A percentile compares a stretch with the other conserved stretches of the same genome.
Conservation (phyloP, 2,113 vertebrate species). For the Misgurnus anguillicaudatus region DNA sequence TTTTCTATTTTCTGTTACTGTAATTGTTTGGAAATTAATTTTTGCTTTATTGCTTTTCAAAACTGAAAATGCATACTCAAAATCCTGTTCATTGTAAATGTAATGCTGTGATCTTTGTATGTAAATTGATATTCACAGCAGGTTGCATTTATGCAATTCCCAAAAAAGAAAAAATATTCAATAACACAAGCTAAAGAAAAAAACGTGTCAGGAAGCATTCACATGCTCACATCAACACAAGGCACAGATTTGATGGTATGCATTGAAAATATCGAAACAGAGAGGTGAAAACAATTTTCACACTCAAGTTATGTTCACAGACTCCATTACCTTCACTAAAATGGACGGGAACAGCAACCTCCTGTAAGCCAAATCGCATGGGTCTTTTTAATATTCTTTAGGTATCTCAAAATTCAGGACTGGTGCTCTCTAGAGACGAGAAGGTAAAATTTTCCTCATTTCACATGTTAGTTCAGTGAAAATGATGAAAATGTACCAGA, state of each 20-base stretch:
- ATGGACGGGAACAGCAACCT: not conserved
- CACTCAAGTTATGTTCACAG: slow-evolving; percentile 8
- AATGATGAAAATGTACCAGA: slow-evolving; percentile 1
- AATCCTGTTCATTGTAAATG: not conserved
- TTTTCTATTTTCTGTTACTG: too few relatives aligned
- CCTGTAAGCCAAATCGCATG: not conserved
- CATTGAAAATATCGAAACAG: slow-evolving; percentile 30
- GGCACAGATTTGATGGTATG: slow-evolving; percentile 15
- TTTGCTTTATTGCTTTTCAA: too few relatives aligned
- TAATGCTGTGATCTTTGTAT: not conserved
- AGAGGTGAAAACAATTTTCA: slow-evolving; percentile 37
- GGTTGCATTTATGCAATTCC: not conserved
- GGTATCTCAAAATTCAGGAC: not conserved
- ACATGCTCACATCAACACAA: slow-evolving; percentile 2
- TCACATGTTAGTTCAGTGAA: not conserved
- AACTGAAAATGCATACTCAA: too few relatives aligned
- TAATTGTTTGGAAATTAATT: too few relatives aligned
- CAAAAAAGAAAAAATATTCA: not conserved
- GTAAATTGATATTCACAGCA: not conserved
- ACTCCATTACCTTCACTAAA: slow-evolving; percentile 11
- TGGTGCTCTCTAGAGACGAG: not conserved
- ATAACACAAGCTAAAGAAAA: not conserved
- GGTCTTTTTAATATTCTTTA: slow-evolving; percentile 2
- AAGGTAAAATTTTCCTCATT: slow-evolving; percentile 7
- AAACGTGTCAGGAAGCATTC: not conserved